Percentiles rank a stretch among this genome's conserved stretches.
Conservation (phyloP, 2,797 vertebrate species). For the Macroramphosus scolopax region DNA sequence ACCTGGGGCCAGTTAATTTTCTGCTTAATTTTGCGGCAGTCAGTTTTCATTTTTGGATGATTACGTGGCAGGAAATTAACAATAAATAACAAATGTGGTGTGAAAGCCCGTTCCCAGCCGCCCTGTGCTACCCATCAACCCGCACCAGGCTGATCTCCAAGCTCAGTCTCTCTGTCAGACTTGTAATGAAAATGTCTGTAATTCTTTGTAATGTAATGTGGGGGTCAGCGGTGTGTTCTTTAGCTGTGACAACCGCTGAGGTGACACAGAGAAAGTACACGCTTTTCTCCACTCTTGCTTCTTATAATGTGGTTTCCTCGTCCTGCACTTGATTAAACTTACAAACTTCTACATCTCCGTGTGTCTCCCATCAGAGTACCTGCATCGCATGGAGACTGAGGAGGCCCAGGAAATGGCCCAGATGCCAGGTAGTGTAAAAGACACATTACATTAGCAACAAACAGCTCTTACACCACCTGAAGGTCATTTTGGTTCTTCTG, state of each 20-base stretch:
- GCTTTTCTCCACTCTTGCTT: conserved; percentile 66
- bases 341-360: conserved; percentile 58
- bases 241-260: conserved; percentile 79
- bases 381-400: conserved; percentile 97
- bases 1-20: conserved; percentile 99
- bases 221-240: conserved; percentile 85
- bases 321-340: conserved; percentile 85
- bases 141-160: conserved; percentile 35
- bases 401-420: conserved; percentile 97
- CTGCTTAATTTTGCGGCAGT: conserved; percentile 99
- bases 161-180: conserved; percentile 68
- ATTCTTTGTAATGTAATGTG: conserved; percentile 95
- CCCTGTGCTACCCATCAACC: conserved; percentile 41
- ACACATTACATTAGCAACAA: conserved; percentile 41
- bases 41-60: conserved; percentile 99
- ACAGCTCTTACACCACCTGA: conserved; percentile 22
- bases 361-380: conserved; percentile 80
- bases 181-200: conserved; percentile 92
- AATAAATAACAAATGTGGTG: conserved; percentile 99
- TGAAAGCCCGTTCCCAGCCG: conserved; percentile 69
- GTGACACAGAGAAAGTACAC: conserved; percentile 78
- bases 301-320: conserved; percentile 80
- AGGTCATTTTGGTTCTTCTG: conserved; percentile 44
- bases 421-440: conserved; percentile 88
- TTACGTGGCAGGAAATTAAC: conserved; percentile 99